Base-by-base conservation (phyloP, 2,797 vertebrate genomes). In the Chelon auratus region DNA sequence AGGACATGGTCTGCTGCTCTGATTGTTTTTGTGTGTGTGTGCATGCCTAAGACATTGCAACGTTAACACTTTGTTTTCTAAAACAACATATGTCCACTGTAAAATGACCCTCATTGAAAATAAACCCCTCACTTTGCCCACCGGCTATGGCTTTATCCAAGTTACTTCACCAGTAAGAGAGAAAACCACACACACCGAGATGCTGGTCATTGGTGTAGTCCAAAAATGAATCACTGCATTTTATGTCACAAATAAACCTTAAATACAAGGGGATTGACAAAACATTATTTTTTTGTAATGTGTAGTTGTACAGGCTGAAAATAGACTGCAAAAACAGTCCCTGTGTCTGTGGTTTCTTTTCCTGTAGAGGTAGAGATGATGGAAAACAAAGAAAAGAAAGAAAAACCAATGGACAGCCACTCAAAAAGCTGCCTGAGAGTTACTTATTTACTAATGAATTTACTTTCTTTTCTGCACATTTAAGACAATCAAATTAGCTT, bases 81-180 rank as follows among this genome's bases (percentile, higher is more conserved):
- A 88, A 85, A 81, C 71, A 92, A 90, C 84, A 82, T 12, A 48
- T 50, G 26, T 77, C 56, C 52, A 30, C 42, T 59, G 60, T 75
- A 83, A 80, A 80, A 80, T 63, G 73, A 84, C 75, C 24, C 57
- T 11, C 1, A 70, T 53, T 72, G 6, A 68, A 89, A 80, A 77
- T 65, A 84, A 81, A 72, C 39, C 1, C 22, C 48, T 22, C 18
- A 4, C 36, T 65, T 59, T 61, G n/a, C 54, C 61, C 47, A 58
- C 59, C 18, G 65, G 6, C 53, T 68, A 7, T 12, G 4, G 13
- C 70, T 75, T 26, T 62, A 47, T 53, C 51, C 4, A 48, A 68
- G 80, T 71, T 0, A 68, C 69, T 62, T 72, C 13, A 66, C 12
- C 42, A 67, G 36, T 30, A 6, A 66, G 69, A 68, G 20, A 51